Evolutionary conservation across 1,140 invertebrate genomes (phyloP), one percentile per base, ranked within the genome.

Genomic region (Dysdera silvatica): DNA sequence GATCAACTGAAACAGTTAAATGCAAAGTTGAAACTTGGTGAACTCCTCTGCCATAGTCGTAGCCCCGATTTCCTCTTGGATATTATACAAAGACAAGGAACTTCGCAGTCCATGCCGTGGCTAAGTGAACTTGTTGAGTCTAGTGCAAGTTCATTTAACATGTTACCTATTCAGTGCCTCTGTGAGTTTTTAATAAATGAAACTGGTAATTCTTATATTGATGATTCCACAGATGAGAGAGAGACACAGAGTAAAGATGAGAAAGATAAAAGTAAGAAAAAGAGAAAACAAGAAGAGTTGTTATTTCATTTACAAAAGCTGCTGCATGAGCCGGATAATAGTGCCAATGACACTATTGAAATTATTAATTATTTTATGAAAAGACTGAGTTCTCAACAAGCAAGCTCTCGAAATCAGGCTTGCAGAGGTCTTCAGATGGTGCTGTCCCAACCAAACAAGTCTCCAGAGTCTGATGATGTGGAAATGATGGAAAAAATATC

Each of bases 71-170:
- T 97, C 71, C 79, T 98, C 12, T 77, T 97, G 49, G 90, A 95
- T 71, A 90, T 97, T 47, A 95, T 97, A 73, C 87, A 93, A 67
- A 76, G 89, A 57, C 89, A 89, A 75, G 80, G 80, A 65, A 86
- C 89, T 12, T 87, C 85, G 20, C 88, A 91, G 65, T 89, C 93
- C 23, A 95, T 98, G 91, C 91, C 94, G 4, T 98, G 94, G 94
- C 79, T 98, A 35, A 91, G 92, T 14, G 91, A 95, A 74, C 77
- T 98, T 31, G 89, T 98, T 14, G 88, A 94, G 67, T 91, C 88
- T 67, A 91, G 88, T 69, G 91, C 95, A 71, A 85, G 89, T 3
- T 88, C 89, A n/a, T 79, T 81, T 60, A 84, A 87, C 71, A 87
- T 92, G 61, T 76, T 98, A 8, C 94, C 94, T 0, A 91, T 97